Evolutionary conservation across 2,888 invertebrate genomes (phyloP).

Genomic region (Nowickia ferox): DNA sequence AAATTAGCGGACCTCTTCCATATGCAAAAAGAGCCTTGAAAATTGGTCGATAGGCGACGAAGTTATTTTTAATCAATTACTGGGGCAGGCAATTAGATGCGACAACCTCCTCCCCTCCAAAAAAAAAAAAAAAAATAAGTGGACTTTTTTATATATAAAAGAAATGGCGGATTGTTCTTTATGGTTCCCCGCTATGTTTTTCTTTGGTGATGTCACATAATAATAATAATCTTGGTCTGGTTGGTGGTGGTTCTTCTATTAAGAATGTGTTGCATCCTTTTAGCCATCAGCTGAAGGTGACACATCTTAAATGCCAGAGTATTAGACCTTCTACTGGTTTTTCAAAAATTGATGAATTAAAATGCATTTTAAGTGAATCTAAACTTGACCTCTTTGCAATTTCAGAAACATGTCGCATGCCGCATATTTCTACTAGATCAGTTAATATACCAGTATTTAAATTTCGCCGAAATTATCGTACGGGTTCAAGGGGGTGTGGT

Average conservation of each 20-base stretch:
- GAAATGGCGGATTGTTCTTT: background rate
- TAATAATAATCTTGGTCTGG: background rate
- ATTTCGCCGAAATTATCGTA: conserved; percentile 1
- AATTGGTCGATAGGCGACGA: no score
- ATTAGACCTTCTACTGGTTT: background rate
- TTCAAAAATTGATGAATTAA: conserved; percentile 1
- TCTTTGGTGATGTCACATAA: background rate
- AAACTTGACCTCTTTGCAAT: conserved; percentile 6
- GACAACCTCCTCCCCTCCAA: no score
- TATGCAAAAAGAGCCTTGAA: no score
- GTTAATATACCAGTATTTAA: background rate
- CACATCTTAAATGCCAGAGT: background rate
- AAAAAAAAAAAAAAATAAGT: no score
- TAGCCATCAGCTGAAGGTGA: background rate
- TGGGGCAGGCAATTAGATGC: no score
- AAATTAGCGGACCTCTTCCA: no score
- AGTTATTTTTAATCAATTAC: no score
- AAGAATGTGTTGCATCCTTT: conserved; percentile 2
- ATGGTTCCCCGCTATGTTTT: background rate
- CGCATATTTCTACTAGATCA: background rate
- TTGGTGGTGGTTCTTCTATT: background rate
- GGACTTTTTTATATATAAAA: no score
- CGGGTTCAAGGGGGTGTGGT: background rate
- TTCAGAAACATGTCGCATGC: background rate
- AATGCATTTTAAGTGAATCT: conserved; percentile 1